These are phyloP conservation scores for Idaea biselata DNA, from an alignment of 2,888 invertebrate species.

Conservation along the genomic window DNA sequence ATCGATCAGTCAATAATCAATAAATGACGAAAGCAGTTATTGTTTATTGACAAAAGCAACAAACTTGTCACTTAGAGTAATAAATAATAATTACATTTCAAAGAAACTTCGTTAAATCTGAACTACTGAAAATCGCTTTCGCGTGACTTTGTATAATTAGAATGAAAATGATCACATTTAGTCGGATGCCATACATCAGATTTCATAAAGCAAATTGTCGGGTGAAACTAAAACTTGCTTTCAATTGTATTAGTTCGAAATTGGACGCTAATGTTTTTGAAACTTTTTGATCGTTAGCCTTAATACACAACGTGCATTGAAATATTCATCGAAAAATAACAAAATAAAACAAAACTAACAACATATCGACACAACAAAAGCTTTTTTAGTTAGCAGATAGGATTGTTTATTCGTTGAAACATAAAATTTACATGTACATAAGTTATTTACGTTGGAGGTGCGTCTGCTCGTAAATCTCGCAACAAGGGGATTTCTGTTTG, in stretches of 20 bases:
- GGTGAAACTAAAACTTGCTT: slow-evolving; percentile 70
- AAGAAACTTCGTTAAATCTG: slow-evolving; percentile 39
- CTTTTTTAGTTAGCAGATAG: slow-evolving; percentile 22
- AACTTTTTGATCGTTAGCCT: slow-evolving; percentile 65
- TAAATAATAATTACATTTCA: slow-evolving; percentile 29
- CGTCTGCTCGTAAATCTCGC: slow-evolving; percentile 77
- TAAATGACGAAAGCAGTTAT: too few relatives aligned
- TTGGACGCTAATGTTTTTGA: slow-evolving; percentile 72
- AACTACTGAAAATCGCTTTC: slow-evolving; percentile 53
- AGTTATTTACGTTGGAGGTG: slow-evolving; percentile 71
- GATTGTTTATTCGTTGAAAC: slow-evolving; percentile 54
- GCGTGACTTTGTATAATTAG: slow-evolving; percentile 76
- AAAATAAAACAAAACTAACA: slow-evolving; percentile 7
- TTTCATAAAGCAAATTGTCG: slow-evolving; percentile 76
- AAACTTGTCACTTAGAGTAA: slow-evolving; percentile 21
- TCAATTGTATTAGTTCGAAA: slow-evolving; percentile 70
- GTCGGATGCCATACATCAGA: slow-evolving; percentile 60
- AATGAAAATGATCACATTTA: slow-evolving; percentile 60
- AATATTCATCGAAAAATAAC: slow-evolving; percentile 13
- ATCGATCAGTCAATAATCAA: neutral
- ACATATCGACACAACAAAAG: slow-evolving; percentile 16
- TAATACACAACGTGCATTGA: slow-evolving; percentile 29
- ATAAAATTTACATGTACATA: slow-evolving; percentile 75
- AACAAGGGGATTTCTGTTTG: slow-evolving; percentile 79
- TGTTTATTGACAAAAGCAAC: neutral